Evolutionary conservation across 2,888 invertebrate species (phyloP).

Genomic region (Metalampra italica): DNA sequence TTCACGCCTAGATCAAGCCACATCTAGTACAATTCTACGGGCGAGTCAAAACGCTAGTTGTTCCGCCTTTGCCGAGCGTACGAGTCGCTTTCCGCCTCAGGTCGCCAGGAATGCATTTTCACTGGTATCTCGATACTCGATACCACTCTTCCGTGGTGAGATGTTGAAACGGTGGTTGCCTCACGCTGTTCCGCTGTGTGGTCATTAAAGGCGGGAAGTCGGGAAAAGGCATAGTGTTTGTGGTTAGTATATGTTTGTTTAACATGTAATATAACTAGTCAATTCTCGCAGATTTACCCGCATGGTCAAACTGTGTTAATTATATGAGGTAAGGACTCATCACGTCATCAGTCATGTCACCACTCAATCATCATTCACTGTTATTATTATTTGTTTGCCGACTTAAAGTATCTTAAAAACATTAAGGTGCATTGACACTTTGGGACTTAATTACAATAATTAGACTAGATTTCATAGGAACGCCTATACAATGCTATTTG

Average conservation of each 20-base stretch:
- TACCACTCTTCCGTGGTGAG: constrained; percentile 63
- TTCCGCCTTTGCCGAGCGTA: constrained; percentile 21
- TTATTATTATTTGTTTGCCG: no score
- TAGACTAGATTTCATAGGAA: no score
- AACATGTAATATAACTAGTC: neutral
- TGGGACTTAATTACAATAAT: no score
- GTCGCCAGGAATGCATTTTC: constrained; percentile 60
- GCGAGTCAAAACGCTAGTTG: neutral
- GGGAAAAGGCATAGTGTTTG: neutral
- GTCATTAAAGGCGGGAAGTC: neutral
- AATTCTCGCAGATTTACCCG: no score
- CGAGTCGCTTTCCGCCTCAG: constrained; percentile 44
- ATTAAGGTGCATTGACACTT: no score
- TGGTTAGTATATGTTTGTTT: neutral
- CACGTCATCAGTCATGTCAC: no score
- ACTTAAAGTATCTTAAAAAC: no score
- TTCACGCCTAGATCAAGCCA: neutral
- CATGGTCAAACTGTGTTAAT: no score
- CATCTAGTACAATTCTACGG: neutral
- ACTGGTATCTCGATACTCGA: constrained; percentile 64
- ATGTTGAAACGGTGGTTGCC: neutral
- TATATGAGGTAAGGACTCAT: no score
- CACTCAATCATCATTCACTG: no score
- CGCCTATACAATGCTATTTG: no score
- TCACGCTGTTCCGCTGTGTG: constrained; percentile 19